Base-by-base conservation (phyloP, 2,113 vertebrate species). In the Peromyscus maniculatus region DNA sequence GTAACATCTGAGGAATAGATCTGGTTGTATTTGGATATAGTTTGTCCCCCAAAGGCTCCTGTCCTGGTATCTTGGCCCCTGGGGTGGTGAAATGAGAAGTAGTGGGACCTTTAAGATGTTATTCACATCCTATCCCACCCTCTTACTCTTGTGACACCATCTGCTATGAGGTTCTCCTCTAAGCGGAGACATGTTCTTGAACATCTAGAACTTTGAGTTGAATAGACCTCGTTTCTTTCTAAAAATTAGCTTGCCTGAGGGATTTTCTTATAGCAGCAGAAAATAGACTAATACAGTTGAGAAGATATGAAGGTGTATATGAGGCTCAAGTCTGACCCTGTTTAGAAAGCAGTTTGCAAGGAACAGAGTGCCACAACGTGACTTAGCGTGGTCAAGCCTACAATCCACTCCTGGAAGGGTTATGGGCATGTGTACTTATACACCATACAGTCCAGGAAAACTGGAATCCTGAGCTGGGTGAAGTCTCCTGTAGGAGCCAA, bases 361-460 rank as follows among this genome's bases (percentile, higher is more conserved):
- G 46, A 43, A 21, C 15, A 26, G 71, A 49, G 43, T 13, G 0
- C 3, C 1, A 39, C 2, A 24, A 46, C 43, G 2, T n/a, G 19
- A 28, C n/a, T 26, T 19, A 5, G 92, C 0, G 43, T 24, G 43
- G 43, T 64, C 52, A 67, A 24, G 43, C 15, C 21, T 28, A 22
- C 2, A 4, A 57, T 39, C 67, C 10, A 16, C 0, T 0, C 6
- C 5, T 15, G 0, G 7, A 52, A 24, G 4, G 0, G 7, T 5
- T 1, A 15, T 15, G 7, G 7, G 5, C 0, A 7, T 15, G 5
- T 43, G 7, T 55, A 4, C 4, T 11, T 12, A 55, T 0, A 10
- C 7, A 26, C 6, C 21, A 52, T 2, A 0, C 3, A 4, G 67
- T 28, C 24, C 57, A 22, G 36, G 36, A 62, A 43, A 80, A 59